phyloP scores from a whole-genome alignment of 2,113 vertebrate genomes.

The Xenus cinereus region DNA sequence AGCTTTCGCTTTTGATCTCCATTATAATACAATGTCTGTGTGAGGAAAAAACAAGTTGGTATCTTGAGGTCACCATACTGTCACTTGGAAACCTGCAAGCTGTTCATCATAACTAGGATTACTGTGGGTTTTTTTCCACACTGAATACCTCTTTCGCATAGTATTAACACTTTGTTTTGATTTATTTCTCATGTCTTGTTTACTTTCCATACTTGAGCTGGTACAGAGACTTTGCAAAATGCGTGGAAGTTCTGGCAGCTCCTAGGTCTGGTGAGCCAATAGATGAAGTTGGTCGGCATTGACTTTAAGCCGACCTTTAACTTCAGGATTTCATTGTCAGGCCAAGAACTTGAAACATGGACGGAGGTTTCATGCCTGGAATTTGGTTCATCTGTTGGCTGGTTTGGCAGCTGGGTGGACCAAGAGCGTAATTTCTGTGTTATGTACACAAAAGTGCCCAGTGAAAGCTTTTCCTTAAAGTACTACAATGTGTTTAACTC shows the following conservation, averaged over 20 bases:
- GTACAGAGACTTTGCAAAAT: not conserved
- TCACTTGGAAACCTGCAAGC: not conserved
- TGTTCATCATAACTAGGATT: not conserved
- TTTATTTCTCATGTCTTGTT: not conserved
- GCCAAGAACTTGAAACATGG: not conserved
- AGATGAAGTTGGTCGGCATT: not conserved
- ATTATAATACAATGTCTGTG: not conserved
- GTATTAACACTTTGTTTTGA: not conserved
- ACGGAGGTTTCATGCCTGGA: not conserved
- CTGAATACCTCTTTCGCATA: not conserved
- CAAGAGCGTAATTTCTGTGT: not conserved
- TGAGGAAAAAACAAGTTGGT: not conserved
- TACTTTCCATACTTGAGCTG: not conserved
- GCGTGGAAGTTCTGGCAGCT: not conserved
- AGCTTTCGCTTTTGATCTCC: not conserved
- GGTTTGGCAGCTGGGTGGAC: not conserved
- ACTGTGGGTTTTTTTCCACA: not conserved
- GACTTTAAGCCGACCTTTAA: not conserved
- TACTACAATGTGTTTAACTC: not conserved
- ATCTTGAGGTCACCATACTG: not conserved
- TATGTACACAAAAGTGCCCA: accelerated
- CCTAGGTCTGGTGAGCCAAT: not conserved
- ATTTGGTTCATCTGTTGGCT: not conserved
- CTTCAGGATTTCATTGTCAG: not conserved
- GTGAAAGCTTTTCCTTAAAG: not conserved